Evolutionary conservation across 2,888 invertebrate species (phyloP).

Genomic region (Vesta saturnalis): DNA sequence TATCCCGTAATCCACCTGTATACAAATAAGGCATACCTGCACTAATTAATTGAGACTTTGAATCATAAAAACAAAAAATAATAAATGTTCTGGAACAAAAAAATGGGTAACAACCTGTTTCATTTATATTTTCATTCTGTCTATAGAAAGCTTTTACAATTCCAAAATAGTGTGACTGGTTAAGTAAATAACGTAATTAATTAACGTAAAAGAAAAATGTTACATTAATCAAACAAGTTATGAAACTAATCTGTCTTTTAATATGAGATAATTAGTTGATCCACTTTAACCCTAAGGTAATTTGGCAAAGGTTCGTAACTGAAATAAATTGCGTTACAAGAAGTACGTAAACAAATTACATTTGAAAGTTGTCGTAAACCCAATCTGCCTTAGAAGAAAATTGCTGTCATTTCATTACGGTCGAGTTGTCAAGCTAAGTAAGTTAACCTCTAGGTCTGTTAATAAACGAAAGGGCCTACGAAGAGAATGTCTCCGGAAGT

Average conservation of each 20-base stretch:
- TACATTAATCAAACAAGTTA: too few relatives aligned
- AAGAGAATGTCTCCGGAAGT: constrained; percentile 35
- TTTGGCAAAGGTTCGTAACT: constrained; percentile 5
- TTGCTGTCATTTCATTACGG: constrained; percentile 33
- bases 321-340: constrained; percentile 25
- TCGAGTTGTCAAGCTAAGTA: constrained; percentile 36
- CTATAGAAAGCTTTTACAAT: too few relatives aligned
- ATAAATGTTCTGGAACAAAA: not conserved
- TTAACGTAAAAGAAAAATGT: too few relatives aligned
- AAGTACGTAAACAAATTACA: constrained; percentile 28
- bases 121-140: too few relatives aligned
- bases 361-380: constrained; percentile 27
- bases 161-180: too few relatives aligned
- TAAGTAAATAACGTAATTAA: too few relatives aligned
- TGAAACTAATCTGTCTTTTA: too few relatives aligned
- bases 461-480: constrained; percentile 33
- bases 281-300: too few relatives aligned
- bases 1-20: constrained; percentile 9
- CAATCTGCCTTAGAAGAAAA: constrained; percentile 31
- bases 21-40: not conserved
- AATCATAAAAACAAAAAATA: constrained; percentile 2
- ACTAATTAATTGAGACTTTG: constrained; percentile 8
- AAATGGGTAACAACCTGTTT: not conserved
- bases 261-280: too few relatives aligned
- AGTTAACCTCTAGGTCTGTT: constrained; percentile 35